Evolutionary conservation across 2,888 invertebrate species (phyloP).

Genomic region (Colletes collaris): DNA sequence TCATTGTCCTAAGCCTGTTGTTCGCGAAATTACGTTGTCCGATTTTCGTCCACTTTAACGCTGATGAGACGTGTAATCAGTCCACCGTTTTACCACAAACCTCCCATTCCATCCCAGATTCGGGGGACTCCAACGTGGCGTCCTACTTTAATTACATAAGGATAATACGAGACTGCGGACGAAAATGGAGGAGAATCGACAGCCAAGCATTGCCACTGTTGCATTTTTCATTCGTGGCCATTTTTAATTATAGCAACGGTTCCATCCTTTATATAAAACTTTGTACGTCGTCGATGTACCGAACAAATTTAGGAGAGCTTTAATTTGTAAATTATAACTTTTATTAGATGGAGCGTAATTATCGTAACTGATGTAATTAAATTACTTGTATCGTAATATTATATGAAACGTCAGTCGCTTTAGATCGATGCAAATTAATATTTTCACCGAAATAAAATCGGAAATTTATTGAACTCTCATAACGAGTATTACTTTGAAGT

Average conservation of each 20-base stretch:
- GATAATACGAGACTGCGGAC: conserved; percentile 9
- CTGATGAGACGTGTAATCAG: conserved; percentile 20
- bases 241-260: background rate
- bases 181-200: conserved; percentile 36
- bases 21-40: conserved; percentile 29
- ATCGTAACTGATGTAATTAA: too few relatives aligned
- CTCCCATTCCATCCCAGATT: conserved; percentile 38
- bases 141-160: conserved; percentile 54
- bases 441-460: too few relatives aligned
- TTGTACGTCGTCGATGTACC: too few relatives aligned
- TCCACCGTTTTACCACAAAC: conserved; percentile 20
- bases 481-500: too few relatives aligned
- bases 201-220: background rate
- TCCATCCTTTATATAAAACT: background rate
- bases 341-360: too few relatives aligned
- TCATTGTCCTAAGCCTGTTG: conserved; percentile 35
- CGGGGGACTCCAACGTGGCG: conserved; percentile 47
- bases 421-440: too few relatives aligned
- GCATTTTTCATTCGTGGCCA: conserved; percentile 5
- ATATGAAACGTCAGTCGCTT: too few relatives aligned
- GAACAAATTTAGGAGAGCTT: too few relatives aligned
- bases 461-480: background rate
- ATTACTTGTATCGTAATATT: too few relatives aligned
- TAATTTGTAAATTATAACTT: too few relatives aligned
- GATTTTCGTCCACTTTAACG: conserved; percentile 39